A percentile compares a stretch with the other conserved stretches of the same genome.
Conservation (phyloP, 1,140 invertebrate genomes). For the Condylostylus longicornis region DNA sequence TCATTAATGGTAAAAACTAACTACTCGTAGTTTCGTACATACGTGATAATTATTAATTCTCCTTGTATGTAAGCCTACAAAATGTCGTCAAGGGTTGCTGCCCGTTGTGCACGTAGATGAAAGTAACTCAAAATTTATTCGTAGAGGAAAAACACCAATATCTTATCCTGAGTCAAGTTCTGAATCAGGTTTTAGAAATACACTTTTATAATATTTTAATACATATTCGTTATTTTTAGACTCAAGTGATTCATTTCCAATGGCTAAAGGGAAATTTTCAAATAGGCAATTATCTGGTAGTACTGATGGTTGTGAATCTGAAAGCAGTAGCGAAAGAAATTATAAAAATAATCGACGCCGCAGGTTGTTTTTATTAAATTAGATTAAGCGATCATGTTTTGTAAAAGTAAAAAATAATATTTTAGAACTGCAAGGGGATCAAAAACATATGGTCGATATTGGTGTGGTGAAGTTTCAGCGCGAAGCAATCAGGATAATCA, state of each 20-base stretch:
- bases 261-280: neutral
- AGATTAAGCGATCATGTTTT: no score
- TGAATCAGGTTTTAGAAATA: constrained; percentile 20
- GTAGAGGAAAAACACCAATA: constrained; percentile 7
- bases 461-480: constrained; percentile 54
- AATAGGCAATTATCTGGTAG: constrained; percentile 16
- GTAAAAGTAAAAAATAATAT: no score
- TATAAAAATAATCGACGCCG: neutral
- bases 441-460: constrained; percentile 38
- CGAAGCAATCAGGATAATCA: constrained; percentile 74
- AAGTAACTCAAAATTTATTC: neutral
- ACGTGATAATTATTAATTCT: no score
- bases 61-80: no score
- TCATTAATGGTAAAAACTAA: no score
- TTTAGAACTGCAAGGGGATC: no score
- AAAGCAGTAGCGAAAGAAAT: constrained; percentile 12
- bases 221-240: no score
- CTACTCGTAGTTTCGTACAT: neutral
- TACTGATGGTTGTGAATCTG: constrained; percentile 30
- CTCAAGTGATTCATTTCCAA: neutral
- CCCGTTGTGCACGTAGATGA: constrained; percentile 22
- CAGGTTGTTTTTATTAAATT: neutral
- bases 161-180: constrained; percentile 22
- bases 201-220: no score
- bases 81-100: constrained; percentile 24